Evolutionary conservation across 2,113 vertebrate genomes (phyloP).

Genomic region (Arvicanthis niloticus): DNA sequence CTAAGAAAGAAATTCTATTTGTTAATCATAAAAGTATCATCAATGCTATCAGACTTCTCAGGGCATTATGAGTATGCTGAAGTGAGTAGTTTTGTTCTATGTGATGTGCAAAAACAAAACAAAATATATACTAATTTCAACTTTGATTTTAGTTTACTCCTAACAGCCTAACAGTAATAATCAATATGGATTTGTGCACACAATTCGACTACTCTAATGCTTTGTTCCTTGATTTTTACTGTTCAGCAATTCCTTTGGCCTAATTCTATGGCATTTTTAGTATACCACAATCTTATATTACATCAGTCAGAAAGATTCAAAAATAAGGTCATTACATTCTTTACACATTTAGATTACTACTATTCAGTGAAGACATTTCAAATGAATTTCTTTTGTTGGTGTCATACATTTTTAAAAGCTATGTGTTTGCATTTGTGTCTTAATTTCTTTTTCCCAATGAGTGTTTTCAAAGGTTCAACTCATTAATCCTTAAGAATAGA

Average conservation of each 20-base stretch:
- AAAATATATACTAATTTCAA: not conserved
- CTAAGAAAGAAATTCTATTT: not conserved
- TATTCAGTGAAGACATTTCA: slow-evolving; percentile 57
- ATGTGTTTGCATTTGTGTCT: not conserved
- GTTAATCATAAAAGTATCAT: not conserved
- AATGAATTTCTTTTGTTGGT: slow-evolving; percentile 38
- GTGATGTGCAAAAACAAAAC: not conserved
- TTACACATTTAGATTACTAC: slow-evolving; percentile 60
- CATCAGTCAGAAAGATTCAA: not conserved
- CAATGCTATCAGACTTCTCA: not conserved
- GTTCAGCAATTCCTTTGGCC: not conserved
- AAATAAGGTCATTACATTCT: not conserved
- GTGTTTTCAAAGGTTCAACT: slow-evolving; percentile 1
- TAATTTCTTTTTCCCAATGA: slow-evolving; percentile 9
- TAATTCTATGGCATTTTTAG: not conserved
- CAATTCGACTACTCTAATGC: not conserved
- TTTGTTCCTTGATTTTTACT: not conserved
- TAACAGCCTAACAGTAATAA: not conserved
- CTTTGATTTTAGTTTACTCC: not conserved
- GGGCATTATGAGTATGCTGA: not conserved
- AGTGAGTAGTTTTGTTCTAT: not conserved
- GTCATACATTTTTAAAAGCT: slow-evolving; percentile 10
- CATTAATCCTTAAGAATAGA: slow-evolving; percentile 18
- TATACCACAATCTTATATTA: not conserved
- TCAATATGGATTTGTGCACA: not conserved